These are phyloP conservation scores for Gopherus evgoodei DNA, from an alignment of 2,113 vertebrate species.

Conservation along the genomic window DNA sequence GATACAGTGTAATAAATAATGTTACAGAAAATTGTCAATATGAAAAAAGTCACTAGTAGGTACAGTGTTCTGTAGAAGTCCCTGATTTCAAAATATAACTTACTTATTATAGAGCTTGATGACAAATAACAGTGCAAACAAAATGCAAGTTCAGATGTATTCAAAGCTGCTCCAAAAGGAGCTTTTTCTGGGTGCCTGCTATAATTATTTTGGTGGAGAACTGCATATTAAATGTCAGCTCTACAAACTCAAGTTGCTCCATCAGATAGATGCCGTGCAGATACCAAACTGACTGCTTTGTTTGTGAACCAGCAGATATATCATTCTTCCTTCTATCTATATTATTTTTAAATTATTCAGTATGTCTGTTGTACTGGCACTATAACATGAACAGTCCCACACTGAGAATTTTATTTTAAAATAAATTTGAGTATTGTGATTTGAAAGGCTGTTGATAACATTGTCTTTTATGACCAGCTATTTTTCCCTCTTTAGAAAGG, in stretches of 20 bases:
- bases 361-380: conserved; percentile 23
- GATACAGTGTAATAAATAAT: not conserved
- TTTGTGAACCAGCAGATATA: not conserved
- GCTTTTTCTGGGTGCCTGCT: conserved; percentile 12
- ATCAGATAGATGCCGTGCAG: not conserved
- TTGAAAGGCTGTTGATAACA: conserved; percentile 30
- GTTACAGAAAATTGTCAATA: not conserved
- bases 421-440: conserved; percentile 41
- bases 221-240: not conserved
- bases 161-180: not conserved
- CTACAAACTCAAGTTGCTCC: not conserved
- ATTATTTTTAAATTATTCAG: conserved; percentile 71
- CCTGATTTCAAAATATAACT: conserved; percentile 23
- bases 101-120: not conserved
- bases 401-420: conserved; percentile 62
- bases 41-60: conserved; percentile 12
- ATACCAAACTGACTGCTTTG: not conserved
- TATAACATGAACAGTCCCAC: conserved; percentile 31
- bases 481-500: conserved; percentile 20
- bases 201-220: conserved; percentile 4
- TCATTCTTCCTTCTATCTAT: conserved; percentile 37
- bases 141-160: conserved; percentile 11
- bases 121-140: not conserved
- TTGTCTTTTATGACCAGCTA: conserved; percentile 30
- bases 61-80: fast-evolving